These are phyloP conservation scores for Pararge aegeria DNA, from an alignment of 1,140 invertebrate species.

Conservation along the genomic window DNA sequence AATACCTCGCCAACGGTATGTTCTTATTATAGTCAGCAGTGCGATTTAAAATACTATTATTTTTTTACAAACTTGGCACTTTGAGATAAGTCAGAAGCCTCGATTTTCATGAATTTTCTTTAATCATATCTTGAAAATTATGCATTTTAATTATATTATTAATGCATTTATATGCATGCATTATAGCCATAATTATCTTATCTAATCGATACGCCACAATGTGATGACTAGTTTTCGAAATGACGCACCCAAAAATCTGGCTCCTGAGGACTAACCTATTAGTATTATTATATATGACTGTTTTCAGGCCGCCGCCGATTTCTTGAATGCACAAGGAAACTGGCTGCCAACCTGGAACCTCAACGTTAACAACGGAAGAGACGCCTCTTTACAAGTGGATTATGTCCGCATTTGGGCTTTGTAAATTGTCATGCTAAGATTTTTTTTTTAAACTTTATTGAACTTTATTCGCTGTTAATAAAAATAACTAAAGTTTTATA, in stretches of 20 bases:
- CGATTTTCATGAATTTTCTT: too few relatives aligned
- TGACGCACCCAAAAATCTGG: too few relatives aligned
- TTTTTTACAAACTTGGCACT: constrained; percentile 9
- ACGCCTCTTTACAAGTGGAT: constrained; percentile 72
- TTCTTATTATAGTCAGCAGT: neutral
- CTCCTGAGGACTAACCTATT: neutral
- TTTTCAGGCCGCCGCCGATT: constrained; percentile 59
- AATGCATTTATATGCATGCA: too few relatives aligned
- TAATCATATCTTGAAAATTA: too few relatives aligned
- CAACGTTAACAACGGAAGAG: constrained; percentile 53
- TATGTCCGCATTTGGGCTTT: constrained; percentile 73
- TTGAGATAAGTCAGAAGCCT: too few relatives aligned
- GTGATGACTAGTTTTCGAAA: too few relatives aligned
- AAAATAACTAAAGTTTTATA: neutral
- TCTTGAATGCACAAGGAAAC: constrained; percentile 51
- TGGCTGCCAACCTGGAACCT: constrained; percentile 71
- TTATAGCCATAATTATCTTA: too few relatives aligned
- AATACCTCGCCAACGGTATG: constrained; percentile 77
- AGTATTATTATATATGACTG: neutral
- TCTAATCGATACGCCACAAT: too few relatives aligned
- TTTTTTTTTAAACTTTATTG: neutral
- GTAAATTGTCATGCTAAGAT: constrained; percentile 30
- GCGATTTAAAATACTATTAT: neutral
- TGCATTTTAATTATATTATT: too few relatives aligned
- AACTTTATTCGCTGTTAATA: neutral